Evolutionary conservation across 2,113 vertebrate genomes (phyloP).

Genomic region (Varanus salvator): DNA sequence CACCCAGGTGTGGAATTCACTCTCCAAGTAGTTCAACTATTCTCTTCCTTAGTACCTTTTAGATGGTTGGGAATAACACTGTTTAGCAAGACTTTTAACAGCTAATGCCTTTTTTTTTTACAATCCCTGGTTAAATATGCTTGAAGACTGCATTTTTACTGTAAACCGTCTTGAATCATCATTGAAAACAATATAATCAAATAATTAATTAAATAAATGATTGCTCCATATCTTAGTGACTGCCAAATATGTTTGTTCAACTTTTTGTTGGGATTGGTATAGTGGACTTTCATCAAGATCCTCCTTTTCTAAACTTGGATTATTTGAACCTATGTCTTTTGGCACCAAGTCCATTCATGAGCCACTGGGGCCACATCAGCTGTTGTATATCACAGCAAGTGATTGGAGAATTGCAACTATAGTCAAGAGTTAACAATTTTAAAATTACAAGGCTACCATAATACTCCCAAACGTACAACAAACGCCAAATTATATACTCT

Average conservation of each 20-base stretch:
- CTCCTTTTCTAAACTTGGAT: background rate
- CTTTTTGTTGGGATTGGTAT: background rate
- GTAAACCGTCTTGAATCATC: no score
- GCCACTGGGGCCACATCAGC: background rate
- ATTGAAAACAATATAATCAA: no score
- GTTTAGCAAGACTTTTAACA: no score
- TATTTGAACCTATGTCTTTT: background rate
- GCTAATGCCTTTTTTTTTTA: no score
- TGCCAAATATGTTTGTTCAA: background rate
- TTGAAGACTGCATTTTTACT: no score
- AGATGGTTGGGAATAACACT: no score
- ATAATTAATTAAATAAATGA: no score
- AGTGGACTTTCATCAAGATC: background rate
- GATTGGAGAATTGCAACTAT: background rate
- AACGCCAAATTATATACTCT: constrained; percentile 26
- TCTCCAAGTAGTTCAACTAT: no score
- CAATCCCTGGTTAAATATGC: no score
- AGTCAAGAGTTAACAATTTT: constrained; percentile 2
- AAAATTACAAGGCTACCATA: constrained; percentile 26
- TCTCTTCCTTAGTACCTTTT: no score
- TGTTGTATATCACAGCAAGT: background rate
- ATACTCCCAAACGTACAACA: background rate
- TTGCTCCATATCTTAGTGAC: background rate
- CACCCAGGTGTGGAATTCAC: no score
- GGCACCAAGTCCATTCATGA: background rate